Base-by-base conservation (phyloP, 2,888 invertebrate genomes). In the Gymnosoma rotundatum region DNA sequence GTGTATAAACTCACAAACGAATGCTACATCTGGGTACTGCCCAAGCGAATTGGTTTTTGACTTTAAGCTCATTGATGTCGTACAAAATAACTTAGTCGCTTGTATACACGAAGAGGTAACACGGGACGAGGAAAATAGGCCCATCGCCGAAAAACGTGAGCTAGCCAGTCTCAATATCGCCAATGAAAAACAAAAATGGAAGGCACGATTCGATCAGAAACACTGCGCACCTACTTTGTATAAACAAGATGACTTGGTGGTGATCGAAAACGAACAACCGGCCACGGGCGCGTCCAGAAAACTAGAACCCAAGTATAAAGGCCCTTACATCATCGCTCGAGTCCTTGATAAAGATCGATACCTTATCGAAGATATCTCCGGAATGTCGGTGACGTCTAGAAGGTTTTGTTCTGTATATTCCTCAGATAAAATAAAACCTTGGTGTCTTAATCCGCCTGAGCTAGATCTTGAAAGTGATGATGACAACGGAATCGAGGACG, bases 211-310 rank as follows among this genome's bases (percentile, higher is more conserved):
- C 14, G 78, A 82, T 18, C 50, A 20, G 12, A 76, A 81, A 18
- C 80, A 85, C 21, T 1, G 25, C 0, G 14, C 60, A 12, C 72
- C 78, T 0, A 75, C 20, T 8, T n/a, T 20, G 5, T 85, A 82
- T 48, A 36, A 52, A 7, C 60, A 42, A 38, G 50, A 66, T n/a
- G 85, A 82, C 21, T 48, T 85, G n/a, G 70, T 85, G 6, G 58
- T 82, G 10, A 66, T 79, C 10, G 66, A 74, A 63, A 45, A 70
- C 20, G 56, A 58, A 21, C 14, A 10, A 16, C 2, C 58, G 10
- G 45, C 70, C n/a, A 70, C 58, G n/a, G 58, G 70, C 5, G 58
- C 21, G 54, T 54, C 21, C 6, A 54, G 54, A 21, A 54, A 54
- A 21, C 8, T 52, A 18, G 52, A 52, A 10, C 52, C 52, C 18